Evolutionary conservation across 23 tunicate species (phyloP), one percentile per base, ranked within the genome.

Genomic region (Oikopleura dioica): DNA sequence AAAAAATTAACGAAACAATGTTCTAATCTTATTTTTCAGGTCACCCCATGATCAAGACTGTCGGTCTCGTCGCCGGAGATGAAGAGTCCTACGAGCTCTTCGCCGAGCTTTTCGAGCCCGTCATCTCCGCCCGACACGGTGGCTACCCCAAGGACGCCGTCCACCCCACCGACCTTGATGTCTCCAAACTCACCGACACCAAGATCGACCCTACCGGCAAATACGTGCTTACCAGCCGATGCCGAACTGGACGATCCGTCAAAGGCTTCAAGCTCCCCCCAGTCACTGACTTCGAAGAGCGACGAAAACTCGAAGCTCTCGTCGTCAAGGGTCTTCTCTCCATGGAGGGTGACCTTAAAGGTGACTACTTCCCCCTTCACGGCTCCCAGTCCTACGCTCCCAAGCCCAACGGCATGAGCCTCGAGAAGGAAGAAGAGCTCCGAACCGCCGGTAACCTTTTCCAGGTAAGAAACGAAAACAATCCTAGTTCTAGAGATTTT

Each of bases 41-140:
- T 28, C 96, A 84, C 68, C 89, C 96, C 1, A 81, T 77, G 76
- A 84, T 84, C n/a, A 78, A 76, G 78, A 89, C 89, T 0, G 89
- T 84, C n/a, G 96, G 96, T 1, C 79, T 89, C 36, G 91, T 87
- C 30, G 96, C 96, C 33, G 96, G 96, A 1, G 96, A 89, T 78
- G 96, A 89, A 79, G 89, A 89, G 59, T 85, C 86, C 78, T 89
- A 89, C 58, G 78, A 84, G 36, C 84, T 89, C 37, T 89, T 89
- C 82, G 78, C 80, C 38, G 96, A 89, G 9, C 81, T 89, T 58
- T 89, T 89, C 50, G 88, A 89, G 59, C 96, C 96, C 1, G 89
- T 89, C 37, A 89, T 89, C 24, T 63, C 72, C 5, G 95, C 78
- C 16, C 82, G 86, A 38, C 83, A 85, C 83, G 81, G 81, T 36